A percentile compares a stretch with the other conserved stretches of the same genome.
Conservation (phyloP, 1,140 invertebrate species). For the Akabosia matsudoensis region DNA sequence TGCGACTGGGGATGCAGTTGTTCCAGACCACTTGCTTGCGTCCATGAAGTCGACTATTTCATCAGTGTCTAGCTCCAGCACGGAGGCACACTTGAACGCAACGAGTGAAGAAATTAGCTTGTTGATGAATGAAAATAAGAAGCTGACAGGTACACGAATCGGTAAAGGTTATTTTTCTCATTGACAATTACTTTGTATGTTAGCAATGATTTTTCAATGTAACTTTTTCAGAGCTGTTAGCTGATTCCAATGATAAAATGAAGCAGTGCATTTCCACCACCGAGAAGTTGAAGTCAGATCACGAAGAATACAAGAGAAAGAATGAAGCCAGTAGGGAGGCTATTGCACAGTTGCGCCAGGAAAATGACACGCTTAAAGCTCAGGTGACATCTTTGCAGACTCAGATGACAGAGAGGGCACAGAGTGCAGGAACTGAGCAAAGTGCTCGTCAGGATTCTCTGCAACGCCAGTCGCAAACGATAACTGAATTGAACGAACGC, state of each 20-base stretch:
- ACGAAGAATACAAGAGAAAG: constrained; percentile 16
- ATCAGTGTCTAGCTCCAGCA: constrained; percentile 25
- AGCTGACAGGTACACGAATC: constrained; percentile 25
- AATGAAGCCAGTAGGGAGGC: not conserved
- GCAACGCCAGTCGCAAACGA: not conserved
- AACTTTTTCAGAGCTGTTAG: not conserved
- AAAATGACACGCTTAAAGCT: not conserved
- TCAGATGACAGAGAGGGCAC: not conserved
- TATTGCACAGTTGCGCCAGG: constrained; percentile 1
- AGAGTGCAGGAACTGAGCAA: no score
- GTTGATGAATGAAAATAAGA: constrained; percentile 25
- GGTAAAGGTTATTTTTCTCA: no score
- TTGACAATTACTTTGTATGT: no score
- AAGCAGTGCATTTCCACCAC: constrained; percentile 6
- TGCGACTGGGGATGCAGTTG: not conserved
- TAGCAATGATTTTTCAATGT: not conserved
- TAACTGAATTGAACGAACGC: not conserved
- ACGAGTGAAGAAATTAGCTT: constrained; percentile 4
- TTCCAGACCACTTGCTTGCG: not conserved
- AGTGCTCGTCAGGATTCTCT: not conserved
- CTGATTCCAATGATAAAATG: constrained; percentile 17
- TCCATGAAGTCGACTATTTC: not conserved
- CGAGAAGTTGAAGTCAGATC: constrained; percentile 6
- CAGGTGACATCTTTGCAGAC: not conserved
- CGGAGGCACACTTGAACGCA: constrained; percentile 23